phyloP scores from a whole-genome alignment of 2,888 invertebrate genomes.

The Drosophila cyrtoloma region DNA sequence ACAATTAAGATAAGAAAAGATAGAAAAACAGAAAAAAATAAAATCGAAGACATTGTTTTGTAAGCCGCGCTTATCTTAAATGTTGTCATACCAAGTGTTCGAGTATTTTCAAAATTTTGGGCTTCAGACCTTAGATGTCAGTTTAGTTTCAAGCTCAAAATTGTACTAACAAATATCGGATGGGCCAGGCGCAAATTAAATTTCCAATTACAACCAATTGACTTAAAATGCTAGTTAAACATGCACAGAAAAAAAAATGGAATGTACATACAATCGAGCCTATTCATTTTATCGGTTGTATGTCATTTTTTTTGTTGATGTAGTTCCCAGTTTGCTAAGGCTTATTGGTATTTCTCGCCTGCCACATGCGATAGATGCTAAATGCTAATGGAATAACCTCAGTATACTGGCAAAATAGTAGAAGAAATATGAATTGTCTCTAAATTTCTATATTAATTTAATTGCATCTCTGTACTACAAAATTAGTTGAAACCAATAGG shows the following conservation, averaged over 20 bases:
- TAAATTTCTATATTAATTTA: conserved; percentile 36
- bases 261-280: not conserved
- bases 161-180: not conserved
- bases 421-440: conserved; percentile 44
- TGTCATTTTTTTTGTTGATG: not conserved
- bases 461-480: conserved; percentile 10
- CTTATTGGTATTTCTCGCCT: not conserved
- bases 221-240: not conserved
- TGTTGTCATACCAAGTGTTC: not conserved
- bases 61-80: not conserved
- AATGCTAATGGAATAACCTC: not conserved
- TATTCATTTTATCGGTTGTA: conserved; percentile 3
- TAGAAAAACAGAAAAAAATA: not conserved
- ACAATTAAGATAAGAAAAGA: not conserved
- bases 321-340: not conserved
- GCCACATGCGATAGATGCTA: not conserved
- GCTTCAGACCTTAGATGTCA: not conserved
- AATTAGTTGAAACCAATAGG: conserved; percentile 1
- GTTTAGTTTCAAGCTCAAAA: conserved; percentile 20
- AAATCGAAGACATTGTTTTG: not conserved
- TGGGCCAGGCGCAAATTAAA: not conserved
- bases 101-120: not conserved
- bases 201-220: not conserved
- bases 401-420: conserved; percentile 12
- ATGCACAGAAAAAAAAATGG: not conserved